A percentile compares a stretch with the other conserved stretches of the same genome.
Evolutionary conservation across 1,140 invertebrate genomes (phyloP).

Genomic region (Aplysia californica): DNA sequence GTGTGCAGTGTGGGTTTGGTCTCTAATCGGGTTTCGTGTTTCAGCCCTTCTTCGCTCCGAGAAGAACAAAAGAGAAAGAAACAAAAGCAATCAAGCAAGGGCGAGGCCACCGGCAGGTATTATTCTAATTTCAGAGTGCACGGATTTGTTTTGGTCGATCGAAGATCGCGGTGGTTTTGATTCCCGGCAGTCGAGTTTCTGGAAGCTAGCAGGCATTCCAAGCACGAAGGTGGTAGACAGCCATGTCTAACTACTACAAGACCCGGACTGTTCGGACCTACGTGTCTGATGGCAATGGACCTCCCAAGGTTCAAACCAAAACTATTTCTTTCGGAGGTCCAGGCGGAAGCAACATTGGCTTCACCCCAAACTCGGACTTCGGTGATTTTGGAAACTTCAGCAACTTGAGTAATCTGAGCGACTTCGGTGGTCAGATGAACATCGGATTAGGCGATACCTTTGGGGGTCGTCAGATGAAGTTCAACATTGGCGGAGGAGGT

Average conservation of each 20-base stretch:
- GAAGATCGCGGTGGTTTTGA: no score
- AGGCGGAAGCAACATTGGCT: conserved; percentile 28
- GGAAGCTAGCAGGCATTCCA: no score
- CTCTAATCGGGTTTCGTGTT: no score
- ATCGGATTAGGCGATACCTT: conserved; percentile 2
- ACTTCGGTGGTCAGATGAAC: conserved; percentile 21
- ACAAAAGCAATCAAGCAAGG: no score
- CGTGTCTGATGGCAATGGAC: conserved; percentile 49
- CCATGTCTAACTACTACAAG: conserved; percentile 24
- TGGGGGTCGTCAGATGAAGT: conserved; percentile 15
- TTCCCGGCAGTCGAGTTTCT: no score
- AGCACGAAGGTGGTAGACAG: no score
- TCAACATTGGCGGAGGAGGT: conserved; percentile 34
- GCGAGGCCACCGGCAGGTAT: no score
- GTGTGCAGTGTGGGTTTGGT: no score
- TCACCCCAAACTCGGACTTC: conserved; percentile 23
- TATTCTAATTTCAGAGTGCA: no score
- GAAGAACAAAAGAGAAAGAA: no score
- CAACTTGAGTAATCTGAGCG: conserved; percentile 10
- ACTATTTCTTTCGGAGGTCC: conserved; percentile 51
- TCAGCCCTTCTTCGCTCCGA: no score
- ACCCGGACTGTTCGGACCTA: conserved; percentile 50
- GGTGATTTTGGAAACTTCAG: conserved; percentile 40
- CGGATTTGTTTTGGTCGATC: no score
- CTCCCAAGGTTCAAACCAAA: conserved; percentile 46